phyloP scores from a whole-genome alignment of 2,797 vertebrate species.

The Gallinago solitaria region DNA sequence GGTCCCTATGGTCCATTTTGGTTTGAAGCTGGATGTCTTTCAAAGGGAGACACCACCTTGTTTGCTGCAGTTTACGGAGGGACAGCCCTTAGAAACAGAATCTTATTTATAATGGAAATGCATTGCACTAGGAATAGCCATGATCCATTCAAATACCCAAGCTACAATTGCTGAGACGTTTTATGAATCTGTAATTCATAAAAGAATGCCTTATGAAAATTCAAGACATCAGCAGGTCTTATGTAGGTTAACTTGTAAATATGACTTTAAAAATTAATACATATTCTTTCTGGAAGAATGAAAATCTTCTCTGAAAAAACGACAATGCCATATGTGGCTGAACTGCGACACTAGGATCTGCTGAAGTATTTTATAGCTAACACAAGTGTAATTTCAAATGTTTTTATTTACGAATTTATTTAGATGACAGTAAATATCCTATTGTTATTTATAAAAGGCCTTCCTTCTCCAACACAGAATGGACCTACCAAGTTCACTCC shows the following conservation, averaged over 20 bases:
- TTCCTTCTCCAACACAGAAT: background rate
- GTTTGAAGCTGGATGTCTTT: background rate
- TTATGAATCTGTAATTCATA: background rate
- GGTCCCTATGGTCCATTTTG: rapidly evolving
- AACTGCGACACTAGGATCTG: background rate
- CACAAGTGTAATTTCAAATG: background rate
- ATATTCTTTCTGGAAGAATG: background rate
- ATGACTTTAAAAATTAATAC: conserved; percentile 14
- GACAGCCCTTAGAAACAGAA: background rate
- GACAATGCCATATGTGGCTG: background rate
- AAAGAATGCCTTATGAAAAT: background rate
- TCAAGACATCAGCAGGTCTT: background rate
- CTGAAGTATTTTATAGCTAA: background rate
- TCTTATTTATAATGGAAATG: background rate
- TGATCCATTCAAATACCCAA: background rate
- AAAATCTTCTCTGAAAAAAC: background rate
- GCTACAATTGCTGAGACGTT: background rate
- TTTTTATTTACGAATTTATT: background rate
- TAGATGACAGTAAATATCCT: background rate
- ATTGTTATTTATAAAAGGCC: background rate
- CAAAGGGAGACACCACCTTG: background rate
- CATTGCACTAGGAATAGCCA: background rate
- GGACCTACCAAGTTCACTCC: background rate
- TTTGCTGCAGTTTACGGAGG: background rate
- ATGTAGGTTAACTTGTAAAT: conserved; percentile 4